These are phyloP conservation scores for Bostrychus sinensis DNA, from an alignment of 2,113 vertebrate species.

Conservation along the genomic window DNA sequence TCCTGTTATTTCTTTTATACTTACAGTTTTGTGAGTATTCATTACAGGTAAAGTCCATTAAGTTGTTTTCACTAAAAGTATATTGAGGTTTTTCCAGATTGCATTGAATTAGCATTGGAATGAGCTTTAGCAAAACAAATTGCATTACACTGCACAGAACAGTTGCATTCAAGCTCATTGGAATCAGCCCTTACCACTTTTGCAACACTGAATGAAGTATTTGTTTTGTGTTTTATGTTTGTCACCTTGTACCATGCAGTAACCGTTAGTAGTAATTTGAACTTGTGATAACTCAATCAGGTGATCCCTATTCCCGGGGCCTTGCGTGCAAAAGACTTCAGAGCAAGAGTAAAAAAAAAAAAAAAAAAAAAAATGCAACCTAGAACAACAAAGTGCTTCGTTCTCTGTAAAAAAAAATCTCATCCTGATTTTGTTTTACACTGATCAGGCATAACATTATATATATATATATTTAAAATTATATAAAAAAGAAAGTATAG, in stretches of 20 bases:
- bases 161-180: constrained; percentile 63
- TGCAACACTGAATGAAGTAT: constrained; percentile 31
- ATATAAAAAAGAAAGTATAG: no score
- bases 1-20: constrained; percentile 18
- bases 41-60: constrained; percentile 5
- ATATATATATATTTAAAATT: no score
- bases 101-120: constrained; percentile 40
- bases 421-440: constrained; percentile 25
- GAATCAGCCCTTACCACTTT: constrained; percentile 48
- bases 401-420: constrained; percentile 42
- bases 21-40: not conserved
- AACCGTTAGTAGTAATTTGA: constrained; percentile 24
- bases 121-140: constrained; percentile 42
- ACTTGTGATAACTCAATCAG: constrained; percentile 41
- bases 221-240: constrained; percentile 15
- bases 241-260: constrained; percentile 20
- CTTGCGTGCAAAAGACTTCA: constrained; percentile 27
- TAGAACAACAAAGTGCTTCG: constrained; percentile 28
- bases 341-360: constrained; percentile 42
- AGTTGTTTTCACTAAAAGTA: not conserved
- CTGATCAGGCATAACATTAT: constrained; percentile 29
- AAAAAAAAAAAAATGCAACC: no score
- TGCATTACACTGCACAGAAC: constrained; percentile 50
- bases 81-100: not conserved
- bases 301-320: constrained; percentile 15